Evolutionary conservation across 2,888 invertebrate species (phyloP), one percentile per base, ranked within the genome.

Genomic region (Heteromurus nitidus): DNA sequence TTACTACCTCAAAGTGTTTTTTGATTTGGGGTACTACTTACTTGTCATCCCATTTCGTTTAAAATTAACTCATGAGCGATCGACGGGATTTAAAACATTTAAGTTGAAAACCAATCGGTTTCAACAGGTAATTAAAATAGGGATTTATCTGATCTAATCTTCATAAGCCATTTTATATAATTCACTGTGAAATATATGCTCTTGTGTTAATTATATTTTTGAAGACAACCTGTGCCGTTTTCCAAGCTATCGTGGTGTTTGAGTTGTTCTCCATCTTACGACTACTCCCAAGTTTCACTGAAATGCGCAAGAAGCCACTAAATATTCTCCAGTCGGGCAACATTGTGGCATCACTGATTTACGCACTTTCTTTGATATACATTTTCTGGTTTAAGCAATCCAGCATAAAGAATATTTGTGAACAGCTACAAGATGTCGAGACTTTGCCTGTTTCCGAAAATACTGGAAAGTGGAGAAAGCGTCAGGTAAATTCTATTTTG

Each of bases 241-340:
- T 76, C 31, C 76, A 76, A 44, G 68, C 60, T 9, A 44, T 76
- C 18, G 68, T 76, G 60, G 30, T 76, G 1, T 67, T 68, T 47
- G 76, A 76, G 24, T 18, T 76, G 18, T 58, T 76, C 20, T 58
- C 68, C 0, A 58, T 76, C 13, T 42, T 76, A 9, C 67, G 75
- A n/a, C 60, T 76, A 7, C 16, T 76, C 2, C 76, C 76, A 11
- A 76, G 68, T 47, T 76, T 67, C 2, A 58, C 44, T 3, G 76
- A 76, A 26, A 68, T 76, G 76, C 53, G 69, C 20, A 68, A 67
- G 20, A 69, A 62, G 36, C 58, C 47, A 24, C 31, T 62, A 36
- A 70, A 70, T 26, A 60, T 77, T 1, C 53, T 77, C 9, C 72
- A 79, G 18, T 79, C 72, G 50, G 72, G 72, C 64, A 79, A 79